Conservation (phyloP, 2,888 invertebrate genomes). For the Lathronympha strigana region DNA sequence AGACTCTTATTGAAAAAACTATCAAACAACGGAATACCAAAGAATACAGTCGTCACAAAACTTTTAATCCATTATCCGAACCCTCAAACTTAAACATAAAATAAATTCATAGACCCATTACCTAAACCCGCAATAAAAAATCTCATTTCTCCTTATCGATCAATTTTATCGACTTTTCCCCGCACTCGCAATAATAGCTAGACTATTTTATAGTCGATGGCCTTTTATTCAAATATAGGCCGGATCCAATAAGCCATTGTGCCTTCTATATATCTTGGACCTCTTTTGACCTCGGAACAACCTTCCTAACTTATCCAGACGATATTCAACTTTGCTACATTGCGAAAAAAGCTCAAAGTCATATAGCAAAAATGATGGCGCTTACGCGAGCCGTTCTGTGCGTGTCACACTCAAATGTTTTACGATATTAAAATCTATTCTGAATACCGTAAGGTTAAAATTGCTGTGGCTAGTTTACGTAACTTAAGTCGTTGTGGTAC, state of each 20-base stretch:
- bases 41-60: not conserved
- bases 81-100: constrained; percentile 6
- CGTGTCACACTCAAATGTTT: not conserved
- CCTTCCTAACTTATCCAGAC: constrained; percentile 13
- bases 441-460: not conserved
- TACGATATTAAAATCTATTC: constrained; percentile 11
- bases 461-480: not conserved
- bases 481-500: too few relatives aligned
- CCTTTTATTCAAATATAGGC: constrained; percentile 82
- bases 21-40: not conserved
- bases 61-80: not conserved
- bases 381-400: not conserved
- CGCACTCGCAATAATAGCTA: constrained; percentile 70
- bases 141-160: constrained; percentile 45
- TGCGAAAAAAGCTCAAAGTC: not conserved
- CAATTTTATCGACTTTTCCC: constrained; percentile 52
- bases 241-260: constrained; percentile 73
- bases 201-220: constrained; percentile 74
- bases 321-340: too few relatives aligned
- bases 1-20: constrained; percentile 3
- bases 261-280: constrained; percentile 59
- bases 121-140: constrained; percentile 42
- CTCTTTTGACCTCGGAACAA: constrained; percentile 41
- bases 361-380: not conserved
- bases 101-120: constrained; percentile 34